Conservation (phyloP, 2,113 vertebrate species). For the Chrysemys picta region DNA sequence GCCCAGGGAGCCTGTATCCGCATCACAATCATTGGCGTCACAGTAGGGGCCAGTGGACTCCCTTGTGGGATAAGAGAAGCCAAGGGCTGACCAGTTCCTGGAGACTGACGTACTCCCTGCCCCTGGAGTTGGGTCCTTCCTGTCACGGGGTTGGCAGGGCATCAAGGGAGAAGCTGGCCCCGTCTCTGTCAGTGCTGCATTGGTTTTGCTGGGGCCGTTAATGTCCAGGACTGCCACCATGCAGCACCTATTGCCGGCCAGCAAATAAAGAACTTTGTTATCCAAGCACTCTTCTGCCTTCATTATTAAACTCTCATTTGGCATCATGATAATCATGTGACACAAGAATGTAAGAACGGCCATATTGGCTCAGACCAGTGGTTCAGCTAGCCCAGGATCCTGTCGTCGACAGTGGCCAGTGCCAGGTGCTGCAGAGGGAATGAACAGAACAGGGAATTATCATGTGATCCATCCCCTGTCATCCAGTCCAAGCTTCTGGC, state of each 20-base stretch:
- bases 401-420: not conserved
- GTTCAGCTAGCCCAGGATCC: not conserved
- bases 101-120: not conserved
- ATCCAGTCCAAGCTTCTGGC: not conserved
- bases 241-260: not conserved
- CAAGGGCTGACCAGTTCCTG: not conserved
- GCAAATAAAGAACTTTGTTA: not conserved
- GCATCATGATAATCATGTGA: not conserved
- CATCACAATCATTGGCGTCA: accelerated
- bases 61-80: accelerated
- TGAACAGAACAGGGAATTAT: not conserved
- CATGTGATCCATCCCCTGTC: not conserved
- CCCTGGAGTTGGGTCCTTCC: not conserved
- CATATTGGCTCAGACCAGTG: not conserved
- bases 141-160: not conserved
- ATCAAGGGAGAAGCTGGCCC: not conserved
- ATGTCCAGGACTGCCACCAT: not conserved
- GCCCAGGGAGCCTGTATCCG: not conserved
- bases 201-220: not conserved
- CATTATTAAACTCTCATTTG: not conserved
- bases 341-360: not conserved
- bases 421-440: not conserved
- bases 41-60: not conserved
- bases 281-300: not conserved
- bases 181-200: not conserved